Evolutionary conservation across 30 jellyfish, hydroid and myxozoan species (phyloP).

Genomic region (Cassiopea xamachana): DNA sequence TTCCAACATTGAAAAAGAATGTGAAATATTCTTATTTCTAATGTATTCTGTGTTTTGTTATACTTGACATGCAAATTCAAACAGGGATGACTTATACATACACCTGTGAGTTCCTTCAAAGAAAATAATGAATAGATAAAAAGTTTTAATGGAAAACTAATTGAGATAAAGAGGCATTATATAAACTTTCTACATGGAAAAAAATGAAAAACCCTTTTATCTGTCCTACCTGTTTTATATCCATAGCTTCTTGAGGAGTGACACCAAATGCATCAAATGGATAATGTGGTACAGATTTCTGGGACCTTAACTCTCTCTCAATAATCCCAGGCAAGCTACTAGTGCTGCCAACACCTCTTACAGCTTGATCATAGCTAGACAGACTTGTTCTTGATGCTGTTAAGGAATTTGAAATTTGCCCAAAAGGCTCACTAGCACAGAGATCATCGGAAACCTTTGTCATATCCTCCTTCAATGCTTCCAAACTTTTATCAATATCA

Average conservation of each 20-base stretch:
- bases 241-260: conserved; percentile 92
- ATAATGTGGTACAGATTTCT: conserved; percentile 75
- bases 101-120: too few species aligned
- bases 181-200: background rate
- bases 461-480: conserved; percentile 89
- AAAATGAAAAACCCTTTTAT: background rate
- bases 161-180: background rate
- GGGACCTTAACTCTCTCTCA: conserved; percentile 75
- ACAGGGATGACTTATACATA: too few species aligned
- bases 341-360: conserved; percentile 64
- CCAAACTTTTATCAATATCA: conserved; percentile 85
- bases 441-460: conserved; percentile 48
- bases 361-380: conserved; percentile 49
- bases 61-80: too few species aligned
- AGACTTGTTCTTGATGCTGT: conserved; percentile 75
- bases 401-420: conserved; percentile 66
- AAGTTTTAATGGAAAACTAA: too few species aligned
- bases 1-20: background rate
- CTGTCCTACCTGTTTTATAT: conserved; percentile 81
- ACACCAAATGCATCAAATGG: conserved; percentile 98
- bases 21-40: too few species aligned
- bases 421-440: conserved; percentile 64
- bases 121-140: too few species aligned
- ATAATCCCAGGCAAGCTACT: conserved; percentile 74
- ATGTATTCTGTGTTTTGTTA: too few species aligned